These are phyloP conservation scores for Sylvicapra grimmia DNA, from an alignment of 2,113 vertebrate species.

Conservation along the genomic window DNA sequence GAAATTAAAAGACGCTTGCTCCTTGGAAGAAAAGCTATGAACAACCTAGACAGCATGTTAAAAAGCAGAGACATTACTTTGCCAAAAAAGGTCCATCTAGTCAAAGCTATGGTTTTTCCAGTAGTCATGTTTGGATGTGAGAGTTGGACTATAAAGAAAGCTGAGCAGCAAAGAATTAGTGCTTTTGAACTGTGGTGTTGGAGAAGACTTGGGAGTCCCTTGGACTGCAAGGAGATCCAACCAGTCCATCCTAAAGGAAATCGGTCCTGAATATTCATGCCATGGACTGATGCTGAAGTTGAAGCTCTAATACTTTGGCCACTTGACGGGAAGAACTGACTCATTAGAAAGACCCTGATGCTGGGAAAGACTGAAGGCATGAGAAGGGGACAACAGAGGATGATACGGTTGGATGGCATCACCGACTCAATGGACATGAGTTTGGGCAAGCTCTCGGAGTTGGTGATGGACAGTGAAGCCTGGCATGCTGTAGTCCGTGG, in stretches of 20 bases:
- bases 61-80: background rate
- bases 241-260: background rate
- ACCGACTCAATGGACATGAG: background rate
- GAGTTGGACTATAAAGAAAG: background rate
- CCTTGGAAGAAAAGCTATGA: background rate
- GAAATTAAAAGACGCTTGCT: background rate
- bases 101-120: background rate
- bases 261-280: background rate
- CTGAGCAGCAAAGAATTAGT: background rate
- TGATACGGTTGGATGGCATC: background rate
- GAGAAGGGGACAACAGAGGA: background rate
- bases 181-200: background rate
- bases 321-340: background rate
- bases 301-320: background rate
- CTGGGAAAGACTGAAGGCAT: background rate
- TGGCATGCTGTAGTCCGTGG: background rate
- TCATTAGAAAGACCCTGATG: background rate
- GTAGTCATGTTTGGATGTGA: background rate
- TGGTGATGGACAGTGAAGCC: background rate
- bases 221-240: background rate
- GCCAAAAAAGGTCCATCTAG: background rate
- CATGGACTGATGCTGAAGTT: background rate
- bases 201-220: background rate
- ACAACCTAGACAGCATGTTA: background rate
- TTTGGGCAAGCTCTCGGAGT: fast-evolving